phyloP scores from a whole-genome alignment of 2,797 vertebrate genomes.

The Falco novaeseelandiae region DNA sequence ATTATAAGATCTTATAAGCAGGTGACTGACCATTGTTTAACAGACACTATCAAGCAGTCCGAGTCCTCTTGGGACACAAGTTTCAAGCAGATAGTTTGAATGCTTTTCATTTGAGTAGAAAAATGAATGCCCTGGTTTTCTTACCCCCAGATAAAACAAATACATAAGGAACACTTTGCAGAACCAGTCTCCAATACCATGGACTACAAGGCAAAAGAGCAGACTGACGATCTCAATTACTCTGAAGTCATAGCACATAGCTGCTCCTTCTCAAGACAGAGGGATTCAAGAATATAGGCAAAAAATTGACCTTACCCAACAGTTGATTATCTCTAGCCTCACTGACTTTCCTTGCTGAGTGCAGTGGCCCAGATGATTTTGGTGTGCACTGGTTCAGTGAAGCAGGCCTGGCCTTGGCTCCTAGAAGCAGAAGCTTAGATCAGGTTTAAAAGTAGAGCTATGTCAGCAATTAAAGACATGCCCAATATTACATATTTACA shows the following conservation, averaged over 20 bases:
- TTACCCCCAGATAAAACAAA: not conserved
- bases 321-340: slow-evolving; percentile 46
- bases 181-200: not conserved
- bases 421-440: slow-evolving; percentile 22
- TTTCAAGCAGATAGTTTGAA: not conserved
- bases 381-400: slow-evolving; percentile 32
- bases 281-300: not conserved
- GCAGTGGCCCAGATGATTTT: slow-evolving; percentile 43
- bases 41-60: not conserved
- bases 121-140: not conserved
- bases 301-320: not conserved
- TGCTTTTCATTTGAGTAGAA: not conserved
- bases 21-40: not conserved
- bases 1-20: not conserved
- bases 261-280: not conserved
- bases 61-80: not conserved
- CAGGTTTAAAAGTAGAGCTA: not conserved
- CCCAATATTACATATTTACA: not conserved
- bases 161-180: not conserved
- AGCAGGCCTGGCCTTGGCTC: slow-evolving; percentile 34
- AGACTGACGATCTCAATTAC: not conserved
- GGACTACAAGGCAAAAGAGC: not conserved
- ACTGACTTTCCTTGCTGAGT: slow-evolving; percentile 18
- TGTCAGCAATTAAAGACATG: not conserved
- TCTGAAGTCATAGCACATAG: not conserved